Conservation (phyloP, 2,797 vertebrate genomes). For the Pangasius sanitwongsei region DNA sequence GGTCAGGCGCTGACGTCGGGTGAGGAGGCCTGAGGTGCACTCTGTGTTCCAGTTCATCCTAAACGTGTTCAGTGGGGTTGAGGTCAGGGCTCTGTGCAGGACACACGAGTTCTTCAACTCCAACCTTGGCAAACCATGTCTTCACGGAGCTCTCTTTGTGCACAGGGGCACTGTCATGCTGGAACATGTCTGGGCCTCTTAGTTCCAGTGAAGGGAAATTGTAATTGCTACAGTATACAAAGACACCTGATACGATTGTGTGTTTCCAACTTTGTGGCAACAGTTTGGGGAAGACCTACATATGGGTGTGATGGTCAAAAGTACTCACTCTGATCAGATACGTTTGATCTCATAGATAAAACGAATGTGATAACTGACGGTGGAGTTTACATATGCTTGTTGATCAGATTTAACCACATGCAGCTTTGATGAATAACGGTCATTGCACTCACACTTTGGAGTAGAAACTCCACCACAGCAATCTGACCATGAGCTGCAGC, state of each 20-base stretch:
- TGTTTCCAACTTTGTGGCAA: not conserved
- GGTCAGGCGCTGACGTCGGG: not conserved
- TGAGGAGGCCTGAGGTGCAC: not conserved
- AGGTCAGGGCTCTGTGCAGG: not conserved
- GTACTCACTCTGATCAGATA: not conserved
- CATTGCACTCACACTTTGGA: conserved; percentile 86
- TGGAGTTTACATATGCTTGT: not conserved
- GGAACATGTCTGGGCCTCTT: not conserved
- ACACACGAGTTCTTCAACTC: not conserved
- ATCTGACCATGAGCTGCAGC: conserved; percentile 98
- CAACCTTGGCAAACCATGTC: not conserved
- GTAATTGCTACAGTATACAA: not conserved
- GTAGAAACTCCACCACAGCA: conserved; percentile 96
- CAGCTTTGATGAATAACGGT: not conserved
- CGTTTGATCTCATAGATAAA: not conserved
- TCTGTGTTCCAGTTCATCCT: not conserved
- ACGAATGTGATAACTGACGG: not conserved
- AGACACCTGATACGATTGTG: not conserved
- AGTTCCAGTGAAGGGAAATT: not conserved
- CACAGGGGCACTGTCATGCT: not conserved
- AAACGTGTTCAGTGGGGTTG: not conserved
- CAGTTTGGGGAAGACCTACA: not conserved
- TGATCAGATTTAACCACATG: not conserved
- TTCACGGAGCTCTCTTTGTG: not conserved
- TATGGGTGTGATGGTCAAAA: not conserved